Conservation (phyloP, 2,888 invertebrate species). For the Rhodophaea formosa region DNA sequence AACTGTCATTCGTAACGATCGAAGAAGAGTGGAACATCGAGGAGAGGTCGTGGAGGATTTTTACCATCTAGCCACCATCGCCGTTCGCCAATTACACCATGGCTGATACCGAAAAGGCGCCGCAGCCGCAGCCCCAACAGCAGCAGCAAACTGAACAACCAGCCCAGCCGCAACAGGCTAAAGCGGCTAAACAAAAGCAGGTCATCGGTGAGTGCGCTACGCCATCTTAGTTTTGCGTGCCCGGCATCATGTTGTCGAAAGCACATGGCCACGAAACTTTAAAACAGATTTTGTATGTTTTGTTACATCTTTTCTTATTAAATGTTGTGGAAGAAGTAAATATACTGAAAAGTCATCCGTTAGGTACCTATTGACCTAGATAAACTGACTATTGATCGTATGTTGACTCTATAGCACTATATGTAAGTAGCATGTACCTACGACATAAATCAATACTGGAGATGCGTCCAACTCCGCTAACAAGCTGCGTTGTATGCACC, state of each 20-base stretch:
- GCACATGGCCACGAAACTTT: slow-evolving; percentile 60
- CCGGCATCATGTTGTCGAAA: slow-evolving; percentile 59
- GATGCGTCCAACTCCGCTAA: slow-evolving; percentile 35
- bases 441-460: slow-evolving; percentile 51
- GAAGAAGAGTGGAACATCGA: slow-evolving; percentile 86
- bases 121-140: slow-evolving; percentile 84
- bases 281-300: slow-evolving; percentile 26
- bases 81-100: slow-evolving; percentile 91
- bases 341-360: not conserved
- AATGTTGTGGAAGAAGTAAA: not conserved
- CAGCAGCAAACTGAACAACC: slow-evolving; percentile 84
- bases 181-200: slow-evolving; percentile 90
- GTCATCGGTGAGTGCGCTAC: slow-evolving; percentile 88
- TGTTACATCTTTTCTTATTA: not conserved
- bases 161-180: slow-evolving; percentile 81
- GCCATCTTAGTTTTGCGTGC: slow-evolving; percentile 73
- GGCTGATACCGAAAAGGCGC: slow-evolving; percentile 97
- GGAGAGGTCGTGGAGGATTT: slow-evolving; percentile 88
- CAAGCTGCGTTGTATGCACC: slow-evolving; percentile 20
- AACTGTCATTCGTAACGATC: slow-evolving; percentile 60
- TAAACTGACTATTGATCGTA: slow-evolving; percentile 53
- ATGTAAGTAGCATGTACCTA: slow-evolving; percentile 26
- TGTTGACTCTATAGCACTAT: slow-evolving; percentile 48
- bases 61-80: slow-evolving; percentile 86
- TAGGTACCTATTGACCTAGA: slow-evolving; percentile 25